These are phyloP conservation scores for Alaudala cheleensis DNA, from an alignment of 2,113 vertebrate genomes.

Conservation along the genomic window DNA sequence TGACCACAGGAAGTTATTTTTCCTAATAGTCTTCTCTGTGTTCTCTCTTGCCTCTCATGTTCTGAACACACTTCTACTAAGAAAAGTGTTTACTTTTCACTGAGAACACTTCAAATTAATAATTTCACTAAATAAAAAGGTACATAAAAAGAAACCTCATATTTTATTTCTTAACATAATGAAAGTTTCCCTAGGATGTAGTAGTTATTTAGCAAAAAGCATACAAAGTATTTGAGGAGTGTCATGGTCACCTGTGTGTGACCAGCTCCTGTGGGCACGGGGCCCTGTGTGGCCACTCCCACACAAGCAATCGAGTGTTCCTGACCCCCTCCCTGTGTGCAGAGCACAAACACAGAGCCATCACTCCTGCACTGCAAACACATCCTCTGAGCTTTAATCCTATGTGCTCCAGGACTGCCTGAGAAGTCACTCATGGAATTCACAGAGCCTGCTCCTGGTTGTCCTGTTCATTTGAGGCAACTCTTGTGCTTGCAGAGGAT, in stretches of 20 bases:
- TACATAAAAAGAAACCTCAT: not conserved
- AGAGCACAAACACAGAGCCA: not conserved
- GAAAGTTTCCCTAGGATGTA: not conserved
- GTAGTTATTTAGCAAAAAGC: not conserved
- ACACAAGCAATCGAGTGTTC: fast-evolving
- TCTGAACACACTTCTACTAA: not conserved
- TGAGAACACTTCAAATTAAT: not conserved
- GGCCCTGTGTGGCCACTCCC: not conserved
- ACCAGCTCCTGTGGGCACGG: fast-evolving
- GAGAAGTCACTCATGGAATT: not conserved
- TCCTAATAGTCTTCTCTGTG: not conserved
- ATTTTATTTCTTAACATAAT: not conserved
- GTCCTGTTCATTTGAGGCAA: not conserved
- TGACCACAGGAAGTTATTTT: not conserved
- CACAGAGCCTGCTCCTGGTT: not conserved
- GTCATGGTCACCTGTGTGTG: not conserved
- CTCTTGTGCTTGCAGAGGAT: fast-evolving
- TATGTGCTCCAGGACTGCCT: fast-evolving
- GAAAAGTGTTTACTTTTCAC: not conserved
- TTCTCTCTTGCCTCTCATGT: not conserved
- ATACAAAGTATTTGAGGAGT: not conserved
- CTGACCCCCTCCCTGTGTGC: not conserved
- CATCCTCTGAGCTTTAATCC: not conserved
- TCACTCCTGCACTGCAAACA: not conserved
- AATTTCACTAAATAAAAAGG: not conserved